Percentiles rank a stretch among this genome's conserved stretches.
Evolutionary conservation across 2,888 invertebrate genomes (phyloP).

Genomic region (Acronicta psi): DNA sequence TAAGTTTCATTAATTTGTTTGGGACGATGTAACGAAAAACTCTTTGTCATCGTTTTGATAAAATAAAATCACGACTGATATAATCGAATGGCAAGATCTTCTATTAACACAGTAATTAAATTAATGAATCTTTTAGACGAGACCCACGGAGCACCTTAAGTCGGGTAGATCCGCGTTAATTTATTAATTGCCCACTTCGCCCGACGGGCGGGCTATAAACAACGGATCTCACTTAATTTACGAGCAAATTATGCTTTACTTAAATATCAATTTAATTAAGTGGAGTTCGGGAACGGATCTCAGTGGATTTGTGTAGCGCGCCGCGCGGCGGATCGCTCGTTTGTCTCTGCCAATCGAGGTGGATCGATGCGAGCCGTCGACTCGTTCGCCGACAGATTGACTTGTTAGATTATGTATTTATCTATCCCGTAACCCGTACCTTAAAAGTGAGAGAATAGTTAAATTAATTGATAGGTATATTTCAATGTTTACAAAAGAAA

Average conservation of each 20-base stretch:
- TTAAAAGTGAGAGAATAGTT: too few species aligned
- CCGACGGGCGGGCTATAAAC: slow-evolving; percentile 83
- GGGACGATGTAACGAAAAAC: background rate
- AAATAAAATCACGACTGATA: slow-evolving; percentile 46
- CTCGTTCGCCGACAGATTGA: slow-evolving; percentile 52
- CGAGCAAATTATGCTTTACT: slow-evolving; percentile 88
- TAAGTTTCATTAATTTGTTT: background rate
- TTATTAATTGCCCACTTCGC: slow-evolving; percentile 87
- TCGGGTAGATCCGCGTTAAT: slow-evolving; percentile 83
- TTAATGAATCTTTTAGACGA: slow-evolving; percentile 82
- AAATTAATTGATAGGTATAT: too few species aligned
- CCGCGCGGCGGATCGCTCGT: slow-evolving; percentile 64
- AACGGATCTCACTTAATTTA: slow-evolving; percentile 88
- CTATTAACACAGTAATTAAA: slow-evolving; percentile 79
- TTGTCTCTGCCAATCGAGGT: slow-evolving; percentile 79
- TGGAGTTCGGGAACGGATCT: slow-evolving; percentile 80
- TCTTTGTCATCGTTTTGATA: slow-evolving; percentile 20
- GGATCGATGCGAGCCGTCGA: slow-evolving; percentile 61
- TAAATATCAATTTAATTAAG: slow-evolving; percentile 90
- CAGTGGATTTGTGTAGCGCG: slow-evolving; percentile 72
- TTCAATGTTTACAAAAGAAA: too few species aligned
- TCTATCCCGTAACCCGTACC: too few species aligned
- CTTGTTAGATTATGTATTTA: slow-evolving; percentile 49
- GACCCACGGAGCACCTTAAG: slow-evolving; percentile 80
- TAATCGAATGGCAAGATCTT: slow-evolving; percentile 59